Base-by-base conservation (phyloP, 2,797 vertebrate species). In the Ciconia nigra region DNA sequence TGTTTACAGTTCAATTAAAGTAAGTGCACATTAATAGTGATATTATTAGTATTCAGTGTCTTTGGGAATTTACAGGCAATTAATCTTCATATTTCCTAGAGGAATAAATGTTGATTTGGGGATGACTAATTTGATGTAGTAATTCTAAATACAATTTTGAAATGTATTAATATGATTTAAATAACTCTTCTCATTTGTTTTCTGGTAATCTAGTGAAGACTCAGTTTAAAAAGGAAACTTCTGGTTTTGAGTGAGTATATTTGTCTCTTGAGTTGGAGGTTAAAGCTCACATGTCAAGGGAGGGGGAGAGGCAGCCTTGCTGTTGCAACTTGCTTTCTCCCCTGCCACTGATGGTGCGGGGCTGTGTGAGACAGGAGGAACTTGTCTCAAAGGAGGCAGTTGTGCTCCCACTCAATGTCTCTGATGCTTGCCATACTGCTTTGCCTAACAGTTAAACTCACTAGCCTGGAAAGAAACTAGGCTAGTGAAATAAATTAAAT, bases 1-100 rank as follows among this genome's bases (percentile, higher is more conserved):
- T 93, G 49, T 91, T 94, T 96, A 80, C 71, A 93, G 74, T 86
- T 93, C 80, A 94, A 72, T 87, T 93, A 77, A 85, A 85, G 37
- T 79, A 84, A 93, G 85, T 93, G 55, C 33, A 63, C 26, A n/a
- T 80, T 71, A 78, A 42, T 47, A 86, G 24, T 57, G 61, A 78
- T 92, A 65, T 49, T 97, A 70, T 89, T 89, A 92, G 49, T 85
- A 65, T 92, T 93, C 37, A 5, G 9, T 81, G 55, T 72, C 78
- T 91, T 83, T 87, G 65, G 61, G 65, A 94, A 77, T 93, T 83
- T 92, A 57, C 63, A 81, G 79, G 13, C 84, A 92, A 89, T 93
- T 96, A 94, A 90, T 94, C 66, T 72, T 90, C 63, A 10, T 90
- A 86, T 91, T 91, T 95, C 82, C 84, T 86, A n/a, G 52, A 85